Conservation (phyloP, 2,797 vertebrate species). For the Avahi laniger region DNA sequence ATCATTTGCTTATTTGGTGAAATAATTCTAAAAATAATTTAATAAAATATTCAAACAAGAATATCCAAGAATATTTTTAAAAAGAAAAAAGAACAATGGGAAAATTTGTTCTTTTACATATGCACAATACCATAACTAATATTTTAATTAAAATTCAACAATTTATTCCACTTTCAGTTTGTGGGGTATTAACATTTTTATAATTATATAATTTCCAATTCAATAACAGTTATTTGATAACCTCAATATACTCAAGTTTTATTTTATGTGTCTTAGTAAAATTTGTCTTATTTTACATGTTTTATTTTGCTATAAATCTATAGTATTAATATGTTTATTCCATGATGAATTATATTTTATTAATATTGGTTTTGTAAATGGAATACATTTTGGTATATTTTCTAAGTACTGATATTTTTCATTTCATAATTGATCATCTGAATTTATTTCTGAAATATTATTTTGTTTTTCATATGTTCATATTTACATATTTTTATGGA, state of each 20-base stretch:
- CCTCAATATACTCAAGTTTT: background rate
- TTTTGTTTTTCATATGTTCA: background rate
- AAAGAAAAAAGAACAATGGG: background rate
- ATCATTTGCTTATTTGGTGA: background rate
- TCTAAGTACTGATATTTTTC: background rate
- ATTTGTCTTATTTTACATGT: background rate
- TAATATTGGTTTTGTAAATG: background rate
- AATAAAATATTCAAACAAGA: background rate
- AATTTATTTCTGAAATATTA: background rate
- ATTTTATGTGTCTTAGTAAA: background rate
- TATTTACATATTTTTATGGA: background rate
- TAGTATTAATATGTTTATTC: background rate
- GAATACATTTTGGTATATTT: background rate
- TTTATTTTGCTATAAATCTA: background rate
- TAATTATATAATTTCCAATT: slow-evolving; percentile 12
- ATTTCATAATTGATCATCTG: background rate
- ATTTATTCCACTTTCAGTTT: background rate
- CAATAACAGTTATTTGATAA: background rate
- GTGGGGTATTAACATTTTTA: background rate
- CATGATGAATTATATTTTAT: background rate
- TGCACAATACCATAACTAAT: background rate
- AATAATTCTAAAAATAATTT: background rate
- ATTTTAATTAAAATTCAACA: background rate
- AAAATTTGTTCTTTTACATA: background rate
- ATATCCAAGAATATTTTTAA: background rate